These are phyloP conservation scores for Microcebus tavaratra DNA, from an alignment of 2,113 vertebrate species.

Conservation along the genomic window DNA sequence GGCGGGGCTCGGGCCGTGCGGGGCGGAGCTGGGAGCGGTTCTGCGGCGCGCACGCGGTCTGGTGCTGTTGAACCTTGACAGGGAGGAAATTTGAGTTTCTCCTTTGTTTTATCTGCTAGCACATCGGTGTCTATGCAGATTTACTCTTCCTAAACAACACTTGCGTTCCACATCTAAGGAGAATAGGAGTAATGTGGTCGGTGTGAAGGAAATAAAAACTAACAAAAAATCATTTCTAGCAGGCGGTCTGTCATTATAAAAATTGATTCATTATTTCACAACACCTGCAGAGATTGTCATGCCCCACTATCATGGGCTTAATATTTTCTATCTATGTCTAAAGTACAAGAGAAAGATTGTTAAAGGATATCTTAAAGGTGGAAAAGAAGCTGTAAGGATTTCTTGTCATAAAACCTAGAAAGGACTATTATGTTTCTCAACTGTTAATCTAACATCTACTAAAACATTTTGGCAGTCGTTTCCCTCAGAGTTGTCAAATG, in stretches of 20 bases:
- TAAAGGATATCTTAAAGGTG: slow-evolving; percentile 6
- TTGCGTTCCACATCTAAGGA: neutral
- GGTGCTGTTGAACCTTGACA: neutral
- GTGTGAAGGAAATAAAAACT: slow-evolving; percentile 30
- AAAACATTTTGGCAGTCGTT: slow-evolving; percentile 75
- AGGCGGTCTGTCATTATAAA: neutral
- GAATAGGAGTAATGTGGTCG: neutral
- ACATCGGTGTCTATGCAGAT: neutral
- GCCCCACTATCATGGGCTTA: neutral
- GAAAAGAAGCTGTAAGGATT: slow-evolving; percentile 64
- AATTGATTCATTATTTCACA: slow-evolving; percentile 12
- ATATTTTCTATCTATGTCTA: neutral
- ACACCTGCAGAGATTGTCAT: neutral
- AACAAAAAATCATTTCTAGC: neutral
- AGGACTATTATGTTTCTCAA: slow-evolving; percentile 72
- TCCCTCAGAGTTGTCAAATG: slow-evolving; percentile 65
- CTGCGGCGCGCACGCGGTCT: too few relatives aligned
- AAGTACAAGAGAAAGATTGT: neutral
- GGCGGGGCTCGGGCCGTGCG: too few relatives aligned
- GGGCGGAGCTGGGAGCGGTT: neutral
- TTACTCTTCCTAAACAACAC: neutral
- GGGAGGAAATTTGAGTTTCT: neutral
- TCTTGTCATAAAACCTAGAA: slow-evolving; percentile 62
- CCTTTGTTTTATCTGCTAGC: neutral
- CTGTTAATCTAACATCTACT: slow-evolving; percentile 68